These are phyloP conservation scores for Pseudomyrmex cubaensis DNA, from an alignment of 1,140 invertebrate species.

Conservation along the genomic window DNA sequence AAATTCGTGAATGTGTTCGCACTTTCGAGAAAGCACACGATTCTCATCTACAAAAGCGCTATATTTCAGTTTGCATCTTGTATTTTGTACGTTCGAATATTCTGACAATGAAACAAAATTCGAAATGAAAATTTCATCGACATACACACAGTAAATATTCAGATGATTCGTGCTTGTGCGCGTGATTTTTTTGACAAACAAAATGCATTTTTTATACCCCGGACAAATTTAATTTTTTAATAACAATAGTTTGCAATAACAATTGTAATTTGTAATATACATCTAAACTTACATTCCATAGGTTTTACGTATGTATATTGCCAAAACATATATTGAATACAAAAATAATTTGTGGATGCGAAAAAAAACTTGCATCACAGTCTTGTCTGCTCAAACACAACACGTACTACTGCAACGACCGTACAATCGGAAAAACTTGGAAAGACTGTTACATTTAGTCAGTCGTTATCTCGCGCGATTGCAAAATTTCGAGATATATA, in stretches of 20 bases:
- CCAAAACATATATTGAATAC: no score
- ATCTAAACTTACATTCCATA: slow-evolving; percentile 8
- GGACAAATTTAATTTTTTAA: background rate
- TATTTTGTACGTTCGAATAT: no score
- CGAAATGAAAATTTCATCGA: no score
- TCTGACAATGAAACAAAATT: no score
- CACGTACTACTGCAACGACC: background rate
- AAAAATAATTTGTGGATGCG: background rate
- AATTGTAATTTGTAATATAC: slow-evolving; percentile 1
- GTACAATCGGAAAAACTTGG: background rate
- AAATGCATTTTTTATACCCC: background rate
- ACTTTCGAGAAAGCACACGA: no score
- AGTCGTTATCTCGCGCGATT: background rate
- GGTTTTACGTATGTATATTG: background rate
- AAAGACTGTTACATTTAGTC: background rate
- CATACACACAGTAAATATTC: no score
- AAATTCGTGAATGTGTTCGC: no score
- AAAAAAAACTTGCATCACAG: background rate
- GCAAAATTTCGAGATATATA: background rate
- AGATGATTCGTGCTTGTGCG: no score
- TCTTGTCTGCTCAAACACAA: background rate
- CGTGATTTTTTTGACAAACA: background rate
- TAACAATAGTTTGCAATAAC: background rate
- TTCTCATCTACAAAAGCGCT: no score
- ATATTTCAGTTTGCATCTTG: no score